Evolutionary conservation across 2,797 vertebrate genomes (phyloP).

Genomic region (Perdix hodgsoniae): DNA sequence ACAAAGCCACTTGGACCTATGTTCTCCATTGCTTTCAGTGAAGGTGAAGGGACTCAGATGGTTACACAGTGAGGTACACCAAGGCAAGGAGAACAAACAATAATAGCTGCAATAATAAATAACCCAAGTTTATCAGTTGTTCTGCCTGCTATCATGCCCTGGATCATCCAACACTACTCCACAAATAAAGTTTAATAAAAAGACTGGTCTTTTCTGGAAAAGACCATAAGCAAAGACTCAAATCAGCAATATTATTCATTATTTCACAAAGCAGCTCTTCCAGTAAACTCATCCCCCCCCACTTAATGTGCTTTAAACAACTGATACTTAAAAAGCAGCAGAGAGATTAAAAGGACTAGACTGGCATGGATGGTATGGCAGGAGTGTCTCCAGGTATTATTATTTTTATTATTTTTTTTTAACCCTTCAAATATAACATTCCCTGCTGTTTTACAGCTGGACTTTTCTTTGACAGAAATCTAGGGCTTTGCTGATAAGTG

Average conservation of each 20-base stretch:
- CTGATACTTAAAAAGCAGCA: background rate
- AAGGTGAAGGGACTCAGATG: background rate
- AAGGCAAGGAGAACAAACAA: background rate
- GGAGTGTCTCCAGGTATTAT: background rate
- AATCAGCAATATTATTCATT: background rate
- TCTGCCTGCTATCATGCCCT: conserved; percentile 11
- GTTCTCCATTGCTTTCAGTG: background rate
- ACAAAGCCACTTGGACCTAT: background rate
- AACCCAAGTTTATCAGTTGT: background rate
- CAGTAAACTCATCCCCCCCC: background rate
- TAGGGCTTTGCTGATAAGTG: background rate
- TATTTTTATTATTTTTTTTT: background rate
- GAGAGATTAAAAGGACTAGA: background rate
- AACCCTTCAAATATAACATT: background rate
- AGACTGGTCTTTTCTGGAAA: conserved; percentile 26
- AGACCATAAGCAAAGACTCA: conserved; percentile 13
- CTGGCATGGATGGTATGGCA: background rate
- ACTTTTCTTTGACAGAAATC: background rate
- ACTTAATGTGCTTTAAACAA: background rate
- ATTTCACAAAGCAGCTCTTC: background rate
- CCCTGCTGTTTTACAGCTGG: background rate
- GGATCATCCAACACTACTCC: background rate
- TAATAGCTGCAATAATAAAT: background rate
- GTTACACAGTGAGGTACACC: background rate
- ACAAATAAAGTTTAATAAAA: background rate